Conservation (phyloP, 2,797 vertebrate genomes). For the Trachops cirrhosus region DNA sequence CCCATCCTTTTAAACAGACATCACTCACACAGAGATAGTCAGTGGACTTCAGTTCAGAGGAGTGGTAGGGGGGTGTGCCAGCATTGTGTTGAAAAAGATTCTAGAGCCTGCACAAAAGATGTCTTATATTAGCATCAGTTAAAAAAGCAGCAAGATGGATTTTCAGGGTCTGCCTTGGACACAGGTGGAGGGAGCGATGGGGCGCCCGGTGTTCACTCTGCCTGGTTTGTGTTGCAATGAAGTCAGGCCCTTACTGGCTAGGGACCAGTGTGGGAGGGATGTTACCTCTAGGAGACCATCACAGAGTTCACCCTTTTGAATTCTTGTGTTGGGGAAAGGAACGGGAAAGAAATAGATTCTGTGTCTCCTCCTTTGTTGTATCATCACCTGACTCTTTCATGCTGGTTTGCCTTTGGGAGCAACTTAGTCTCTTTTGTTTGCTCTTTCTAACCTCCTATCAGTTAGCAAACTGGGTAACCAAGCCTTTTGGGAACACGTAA, state of each 20-base stretch:
- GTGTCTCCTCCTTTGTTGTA: neutral
- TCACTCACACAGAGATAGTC: neutral
- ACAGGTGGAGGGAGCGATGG: neutral
- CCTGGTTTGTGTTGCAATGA: neutral
- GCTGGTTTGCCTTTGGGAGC: neutral
- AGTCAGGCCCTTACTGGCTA: neutral
- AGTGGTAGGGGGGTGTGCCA: neutral
- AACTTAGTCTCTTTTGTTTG: neutral
- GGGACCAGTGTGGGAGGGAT: neutral
- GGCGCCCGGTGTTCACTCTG: neutral
- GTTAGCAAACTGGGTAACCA: neutral
- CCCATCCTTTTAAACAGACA: neutral
- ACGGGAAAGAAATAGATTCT: neutral
- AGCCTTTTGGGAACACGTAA: neutral
- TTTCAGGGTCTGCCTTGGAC: neutral
- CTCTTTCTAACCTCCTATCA: neutral
- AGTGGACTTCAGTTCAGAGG: neutral
- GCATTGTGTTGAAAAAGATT: neutral
- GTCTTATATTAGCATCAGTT: neutral
- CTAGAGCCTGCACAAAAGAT: neutral
- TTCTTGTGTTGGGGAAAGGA: neutral
- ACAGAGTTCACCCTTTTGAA: neutral
- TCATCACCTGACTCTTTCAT: neutral
- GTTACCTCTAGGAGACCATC: neutral
- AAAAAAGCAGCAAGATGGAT: neutral